Base-by-base conservation (phyloP, 2,113 vertebrate species). In the Mesocricetus auratus region DNA sequence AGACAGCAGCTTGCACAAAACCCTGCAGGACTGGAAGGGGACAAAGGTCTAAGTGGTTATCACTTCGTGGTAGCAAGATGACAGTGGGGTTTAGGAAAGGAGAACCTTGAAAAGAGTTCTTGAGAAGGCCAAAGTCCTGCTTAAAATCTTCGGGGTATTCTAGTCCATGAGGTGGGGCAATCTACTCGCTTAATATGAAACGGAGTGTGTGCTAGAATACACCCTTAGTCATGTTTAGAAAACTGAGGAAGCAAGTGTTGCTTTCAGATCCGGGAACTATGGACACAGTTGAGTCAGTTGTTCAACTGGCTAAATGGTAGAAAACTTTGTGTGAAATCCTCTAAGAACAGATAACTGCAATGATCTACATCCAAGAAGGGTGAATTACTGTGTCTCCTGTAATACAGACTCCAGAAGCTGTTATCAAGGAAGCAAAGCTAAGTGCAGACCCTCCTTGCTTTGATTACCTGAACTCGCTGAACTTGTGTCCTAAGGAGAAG, bases 1-100 rank as follows among this genome's bases (percentile, higher is more conserved):
- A 86, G 19, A 15, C 58, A 53, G 2, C 15, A 9, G 36, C 16
- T 9, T 0, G 26, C 17, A 12, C 0, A 66, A 11, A 2, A 3
- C 47, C 33, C n/a, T 5, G 7, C 3, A 15, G 29, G 13, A 92
- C 29, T 29, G 42, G 24, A 74, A 3, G 15, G 15, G 19, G 29
- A 64, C 21, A n/a, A 26, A 53, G 2, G 7, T 8, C 45, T 36
- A 87, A 45, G 22, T 69, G 31, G 24, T 69, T 81, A 75, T 64
- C 26, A 22, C n/a, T 24, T 7, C 6, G 45, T 74, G 26, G 22
- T 36, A 60, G 39, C 22, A 26, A 91, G 39, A 58, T 15, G 36
- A 21, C 17, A 78, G 88, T 66, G 33, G 3, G 31, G 64, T 90
- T 81, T 69, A 81, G 39, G 7, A 89, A 94, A 95, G 33, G 16